Evolutionary conservation across 2,113 vertebrate species (phyloP), one percentile per base, ranked within the genome.

Genomic region (Morone chrysops): DNA sequence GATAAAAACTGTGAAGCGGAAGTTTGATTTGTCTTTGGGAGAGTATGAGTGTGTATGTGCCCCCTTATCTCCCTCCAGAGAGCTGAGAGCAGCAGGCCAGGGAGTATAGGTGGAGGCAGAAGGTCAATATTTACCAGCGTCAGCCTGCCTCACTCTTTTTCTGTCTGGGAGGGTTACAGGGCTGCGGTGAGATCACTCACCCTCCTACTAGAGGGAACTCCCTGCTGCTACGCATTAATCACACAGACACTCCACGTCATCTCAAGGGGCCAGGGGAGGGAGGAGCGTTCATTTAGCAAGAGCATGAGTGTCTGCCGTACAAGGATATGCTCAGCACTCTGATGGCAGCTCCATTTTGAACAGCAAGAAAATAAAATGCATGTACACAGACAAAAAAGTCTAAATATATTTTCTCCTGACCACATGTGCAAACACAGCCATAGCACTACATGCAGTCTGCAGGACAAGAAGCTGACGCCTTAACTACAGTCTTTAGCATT

Each of bases 71-170:
- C 45, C 36, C 68, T 36, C 14, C 73, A 66, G 56, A 71, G 70
- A 84, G 73, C 65, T 48, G 71, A 83, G 57, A 82, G 66, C 78
- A 69, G 75, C 60, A 18, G 38, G 60, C 41, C 8, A 0, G 71
- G 45, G 53, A 73, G 68, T 9, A n/a, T 8, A 73, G 77, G 62
- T 73, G 68, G 65, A 77, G 88, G 79, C 77, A 81, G 78, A 74
- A 62, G 18, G 92, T 95, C 95, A 97, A 96, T 96, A 95, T 96
- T 97, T 93, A 94, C 93, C 87, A 84, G 60, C 38, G 20, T 69
- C 68, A 59, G 74, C 62, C 59, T 25, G 59, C 71, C 56, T 87
- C 14, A 13, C 62, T 75, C 59, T 70, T 13, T 61, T 47, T 65
- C 20, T 71, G 54, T 66, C 75, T 45, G 75, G 57, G 67, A 78